A percentile compares a stretch with the other conserved stretches of the same genome.
These are phyloP conservation scores for Galerucella nymphaeae DNA, from an alignment of 2,888 invertebrate genomes.

Conservation along the genomic window DNA sequence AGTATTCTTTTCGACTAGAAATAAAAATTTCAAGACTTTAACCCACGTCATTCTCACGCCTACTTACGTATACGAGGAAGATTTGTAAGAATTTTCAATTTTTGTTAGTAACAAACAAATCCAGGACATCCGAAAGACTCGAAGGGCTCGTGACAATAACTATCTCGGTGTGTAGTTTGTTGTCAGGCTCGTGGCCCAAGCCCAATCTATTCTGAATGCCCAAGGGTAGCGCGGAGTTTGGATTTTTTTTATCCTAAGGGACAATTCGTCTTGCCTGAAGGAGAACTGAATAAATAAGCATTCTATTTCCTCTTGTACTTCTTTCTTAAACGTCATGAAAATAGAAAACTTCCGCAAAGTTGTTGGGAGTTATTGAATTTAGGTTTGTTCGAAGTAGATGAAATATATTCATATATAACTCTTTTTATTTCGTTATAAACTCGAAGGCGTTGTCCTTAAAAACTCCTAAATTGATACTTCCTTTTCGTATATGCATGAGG, in stretches of 20 bases:
- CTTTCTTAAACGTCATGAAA: conserved; percentile 41
- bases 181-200: conserved; percentile 50
- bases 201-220: conserved; percentile 58
- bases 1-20: conserved; percentile 11
- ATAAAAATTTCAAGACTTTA: conserved; percentile 3
- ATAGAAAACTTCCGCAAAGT: conserved; percentile 38
- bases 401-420: conserved; percentile 15
- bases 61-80: conserved; percentile 17
- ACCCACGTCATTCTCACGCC: conserved; percentile 23
- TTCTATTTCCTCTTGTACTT: conserved; percentile 54
- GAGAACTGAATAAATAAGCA: conserved; percentile 58
- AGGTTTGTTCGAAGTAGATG: conserved; percentile 24
- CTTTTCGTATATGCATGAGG: conserved; percentile 34
- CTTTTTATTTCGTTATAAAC: conserved; percentile 21
- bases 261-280: conserved; percentile 55
- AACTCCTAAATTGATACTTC: conserved; percentile 38
- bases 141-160: conserved; percentile 42
- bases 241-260: conserved; percentile 57
- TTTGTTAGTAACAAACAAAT: conserved; percentile 24
- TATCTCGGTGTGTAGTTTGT: conserved; percentile 39
- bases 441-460: conserved; percentile 26
- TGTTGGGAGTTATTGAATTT: conserved; percentile 40
- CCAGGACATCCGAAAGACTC: conserved; percentile 35
- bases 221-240: conserved; percentile 54
- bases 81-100: neutral